Percentiles rank a stretch among this genome's conserved stretches.
Conservation (phyloP, 2,113 vertebrate genomes). For the Herpetotheres cachinnans region DNA sequence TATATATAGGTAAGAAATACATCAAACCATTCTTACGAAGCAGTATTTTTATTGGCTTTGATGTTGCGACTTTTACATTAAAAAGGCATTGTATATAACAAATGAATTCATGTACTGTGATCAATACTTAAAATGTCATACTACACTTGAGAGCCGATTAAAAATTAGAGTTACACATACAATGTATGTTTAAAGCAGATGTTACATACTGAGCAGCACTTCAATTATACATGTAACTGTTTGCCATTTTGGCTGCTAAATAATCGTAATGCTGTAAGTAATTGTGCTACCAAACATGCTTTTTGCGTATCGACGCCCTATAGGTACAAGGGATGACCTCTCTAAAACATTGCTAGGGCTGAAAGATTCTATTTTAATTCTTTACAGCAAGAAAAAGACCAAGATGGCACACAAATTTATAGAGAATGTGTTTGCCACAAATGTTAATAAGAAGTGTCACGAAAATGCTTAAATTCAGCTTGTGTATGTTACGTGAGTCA, state of each 20-base stretch:
- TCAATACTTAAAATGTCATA: constrained; percentile 49
- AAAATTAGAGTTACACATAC: constrained; percentile 59
- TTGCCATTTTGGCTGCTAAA: constrained; percentile 55
- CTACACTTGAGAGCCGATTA: constrained; percentile 48
- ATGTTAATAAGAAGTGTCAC: constrained; percentile 44
- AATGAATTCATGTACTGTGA: constrained; percentile 36
- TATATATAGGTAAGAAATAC: constrained; percentile 69
- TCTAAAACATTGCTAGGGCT: constrained; percentile 43
- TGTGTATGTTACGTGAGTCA: neutral
- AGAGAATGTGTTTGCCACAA: constrained; percentile 11
- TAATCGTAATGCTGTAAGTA: constrained; percentile 47
- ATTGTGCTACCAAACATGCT: constrained; percentile 65
- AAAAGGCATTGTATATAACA: constrained; percentile 67
- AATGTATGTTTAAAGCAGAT: constrained; percentile 54
- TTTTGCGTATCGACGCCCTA: constrained; percentile 21
- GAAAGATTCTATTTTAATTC: constrained; percentile 6
- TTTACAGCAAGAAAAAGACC: constrained; percentile 55
- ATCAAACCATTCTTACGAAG: constrained; percentile 70
- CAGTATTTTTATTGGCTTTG: constrained; percentile 80
- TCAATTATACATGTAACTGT: constrained; percentile 45
- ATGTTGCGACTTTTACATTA: constrained; percentile 81
- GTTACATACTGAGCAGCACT: constrained; percentile 61
- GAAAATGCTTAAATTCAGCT: constrained; percentile 39
- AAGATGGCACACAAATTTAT: constrained; percentile 58
- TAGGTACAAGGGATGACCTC: constrained; percentile 17